Evolutionary conservation across 2,797 vertebrate species (phyloP), one percentile per base, ranked within the genome.

Genomic region (Phrynocephalus forsythii): DNA sequence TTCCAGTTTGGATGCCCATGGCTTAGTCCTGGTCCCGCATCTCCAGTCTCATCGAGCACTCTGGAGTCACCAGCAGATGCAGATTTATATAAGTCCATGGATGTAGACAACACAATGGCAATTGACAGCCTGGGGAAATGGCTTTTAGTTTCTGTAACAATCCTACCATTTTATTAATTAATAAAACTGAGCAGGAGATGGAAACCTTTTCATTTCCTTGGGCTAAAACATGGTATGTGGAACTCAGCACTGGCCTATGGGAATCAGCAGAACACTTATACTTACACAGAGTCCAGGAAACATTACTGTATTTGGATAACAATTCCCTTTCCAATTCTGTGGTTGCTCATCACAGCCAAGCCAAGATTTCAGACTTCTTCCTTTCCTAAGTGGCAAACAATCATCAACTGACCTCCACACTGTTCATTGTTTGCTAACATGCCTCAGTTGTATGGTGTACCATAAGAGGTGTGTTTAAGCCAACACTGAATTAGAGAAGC

Each of bases 61-160:
- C 78, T 76, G 78, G 56, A 84, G 38, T 13, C 63, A 84, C 77
- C 77, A 80, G 79, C 60, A 7, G 44, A 68, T 33, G 60, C 87
- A 82, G 20, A 69, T 22, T n/a, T 56, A 56, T 56, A 50, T 38
- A 81, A 44, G 78, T 81, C 52, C 69, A 81, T n/a, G 78, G 72
- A 76, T 75, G 30, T 24, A 81, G 44, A 44, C 5, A 75, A 69
- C 83, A 78, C n/a, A 18, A 72, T 79, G 66, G 86, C 5, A 52
- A 83, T 24, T 44, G 24, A 56, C 81, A 77, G 50, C 75, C 86
- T 76, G 87, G 60, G 60, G 18, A 67, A 68, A 80, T 88, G 83
- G 83, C 83, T 82, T 71, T 82, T 48, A 63, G 26, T 76, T 83
- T 83, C 50, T 80, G 69, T 75, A 76, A 85, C 30, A 85, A 85